Percentiles rank a stretch among this genome's conserved stretches.
Evolutionary conservation across 2,797 vertebrate species (phyloP).

Genomic region (Loriculus beryllinus): DNA sequence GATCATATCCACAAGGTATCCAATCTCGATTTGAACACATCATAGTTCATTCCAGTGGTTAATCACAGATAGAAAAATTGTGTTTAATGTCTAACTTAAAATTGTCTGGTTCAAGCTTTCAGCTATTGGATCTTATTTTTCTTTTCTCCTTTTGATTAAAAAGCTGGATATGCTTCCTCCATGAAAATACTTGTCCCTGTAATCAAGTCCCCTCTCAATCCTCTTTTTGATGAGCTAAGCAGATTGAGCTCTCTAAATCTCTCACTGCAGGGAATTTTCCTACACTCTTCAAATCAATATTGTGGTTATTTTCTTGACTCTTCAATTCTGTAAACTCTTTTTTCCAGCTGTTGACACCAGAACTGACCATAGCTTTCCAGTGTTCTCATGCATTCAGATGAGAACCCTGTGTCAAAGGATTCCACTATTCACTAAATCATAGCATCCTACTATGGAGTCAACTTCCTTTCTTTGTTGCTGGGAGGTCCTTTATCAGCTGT

Average conservation of each 20-base stretch:
- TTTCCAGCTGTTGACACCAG: not conserved
- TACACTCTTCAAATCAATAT: slow-evolving; percentile 38
- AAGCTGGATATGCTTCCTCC: slow-evolving; percentile 27
- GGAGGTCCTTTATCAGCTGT: not conserved
- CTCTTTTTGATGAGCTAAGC: slow-evolving; percentile 65
- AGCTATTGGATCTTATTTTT: slow-evolving; percentile 9
- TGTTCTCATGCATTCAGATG: not conserved
- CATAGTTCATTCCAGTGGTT: not conserved
- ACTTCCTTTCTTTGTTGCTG: not conserved
- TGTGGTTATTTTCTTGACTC: slow-evolving; percentile 25
- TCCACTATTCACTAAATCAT: not conserved
- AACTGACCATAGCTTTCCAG: not conserved
- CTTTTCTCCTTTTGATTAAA: slow-evolving; percentile 54
- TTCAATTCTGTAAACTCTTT: not conserved
- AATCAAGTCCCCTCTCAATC: slow-evolving; percentile 63
- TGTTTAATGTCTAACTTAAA: slow-evolving; percentile 45
- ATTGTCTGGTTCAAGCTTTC: not conserved
- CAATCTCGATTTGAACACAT: not conserved
- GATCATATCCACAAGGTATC: not conserved
- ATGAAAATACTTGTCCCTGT: slow-evolving; percentile 44
- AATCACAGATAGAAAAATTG: not conserved
- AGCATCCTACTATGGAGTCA: not conserved
- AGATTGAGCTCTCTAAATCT: slow-evolving; percentile 56
- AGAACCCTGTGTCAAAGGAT: not conserved
- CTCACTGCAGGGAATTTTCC: slow-evolving; percentile 33